Evolutionary conservation across 2,113 vertebrate genomes (phyloP).

Genomic region (Dasyprocta punctata): DNA sequence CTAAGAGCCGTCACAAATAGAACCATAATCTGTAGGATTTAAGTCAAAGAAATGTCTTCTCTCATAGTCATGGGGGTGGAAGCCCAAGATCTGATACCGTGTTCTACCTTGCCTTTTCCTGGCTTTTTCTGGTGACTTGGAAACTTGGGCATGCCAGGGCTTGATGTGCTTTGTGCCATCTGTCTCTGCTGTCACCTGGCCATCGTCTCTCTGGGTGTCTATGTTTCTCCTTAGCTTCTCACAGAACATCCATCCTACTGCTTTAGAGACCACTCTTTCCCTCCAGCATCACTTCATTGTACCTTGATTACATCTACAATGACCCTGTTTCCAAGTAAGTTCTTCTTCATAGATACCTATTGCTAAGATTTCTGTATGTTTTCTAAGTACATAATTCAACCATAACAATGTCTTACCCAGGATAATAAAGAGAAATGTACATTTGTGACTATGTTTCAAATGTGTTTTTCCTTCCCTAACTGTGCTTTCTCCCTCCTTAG

Average conservation of each 20-base stretch:
- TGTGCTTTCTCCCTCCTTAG: neutral
- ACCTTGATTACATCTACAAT: neutral
- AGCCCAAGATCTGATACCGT: neutral
- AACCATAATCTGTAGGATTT: accelerated
- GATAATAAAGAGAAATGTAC: neutral
- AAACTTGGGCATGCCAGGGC: accelerated
- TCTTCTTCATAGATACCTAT: neutral
- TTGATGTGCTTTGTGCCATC: accelerated
- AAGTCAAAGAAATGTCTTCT: neutral
- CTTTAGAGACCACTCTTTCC: accelerated
- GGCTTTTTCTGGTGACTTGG: accelerated
- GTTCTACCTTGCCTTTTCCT: too few species aligned
- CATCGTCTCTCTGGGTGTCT: neutral
- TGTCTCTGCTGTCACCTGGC: neutral
- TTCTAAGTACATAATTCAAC: neutral
- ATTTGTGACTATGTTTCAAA: accelerated
- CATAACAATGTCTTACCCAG: accelerated
- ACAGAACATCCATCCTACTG: accelerated
- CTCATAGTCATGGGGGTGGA: neutral
- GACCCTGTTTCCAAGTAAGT: neutral
- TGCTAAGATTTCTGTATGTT: neutral
- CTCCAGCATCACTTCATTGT: too few species aligned
- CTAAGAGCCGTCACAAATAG: neutral
- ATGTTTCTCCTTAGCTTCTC: neutral
- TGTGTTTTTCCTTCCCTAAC: neutral